phyloP scores from a whole-genome alignment of 2,797 vertebrate genomes.

The Emys orbicularis region DNA sequence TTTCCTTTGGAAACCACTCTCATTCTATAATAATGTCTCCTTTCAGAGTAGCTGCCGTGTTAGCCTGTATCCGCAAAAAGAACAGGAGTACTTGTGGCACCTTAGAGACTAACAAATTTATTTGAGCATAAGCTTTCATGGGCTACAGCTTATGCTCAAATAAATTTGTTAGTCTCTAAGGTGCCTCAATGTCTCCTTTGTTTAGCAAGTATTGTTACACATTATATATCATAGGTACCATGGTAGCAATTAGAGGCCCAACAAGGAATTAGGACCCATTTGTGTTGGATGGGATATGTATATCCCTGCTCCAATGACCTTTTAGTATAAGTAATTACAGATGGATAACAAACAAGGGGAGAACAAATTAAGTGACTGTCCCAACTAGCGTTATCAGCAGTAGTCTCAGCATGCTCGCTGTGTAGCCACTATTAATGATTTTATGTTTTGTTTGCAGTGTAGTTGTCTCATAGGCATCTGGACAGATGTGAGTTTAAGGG shows the following conservation, averaged over 20 bases:
- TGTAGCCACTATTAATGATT: neutral
- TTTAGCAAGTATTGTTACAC: neutral
- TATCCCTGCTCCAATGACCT: neutral
- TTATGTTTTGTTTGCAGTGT: neutral
- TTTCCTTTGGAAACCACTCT: neutral
- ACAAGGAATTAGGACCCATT: neutral
- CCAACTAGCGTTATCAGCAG: neutral
- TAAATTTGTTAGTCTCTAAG: no score
- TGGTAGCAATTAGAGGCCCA: no score
- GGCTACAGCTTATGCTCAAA: no score
- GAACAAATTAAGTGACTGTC: neutral
- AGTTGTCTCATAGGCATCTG: neutral
- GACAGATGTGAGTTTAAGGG: no score
- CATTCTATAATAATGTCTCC: neutral
- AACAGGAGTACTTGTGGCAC: no score
- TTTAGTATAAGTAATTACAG: neutral
- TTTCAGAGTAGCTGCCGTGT: neutral
- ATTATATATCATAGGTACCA: no score
- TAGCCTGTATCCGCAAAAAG: no score
- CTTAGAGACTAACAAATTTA: no score
- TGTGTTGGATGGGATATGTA: no score
- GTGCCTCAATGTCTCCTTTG: neutral
- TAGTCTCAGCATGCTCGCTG: neutral
- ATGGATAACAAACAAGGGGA: neutral
- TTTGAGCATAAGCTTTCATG: no score